Percentiles rank a stretch among this genome's conserved stretches.
phyloP scores from a whole-genome alignment of 2,888 invertebrate genomes.

The Netelia fuscicornis region DNA sequence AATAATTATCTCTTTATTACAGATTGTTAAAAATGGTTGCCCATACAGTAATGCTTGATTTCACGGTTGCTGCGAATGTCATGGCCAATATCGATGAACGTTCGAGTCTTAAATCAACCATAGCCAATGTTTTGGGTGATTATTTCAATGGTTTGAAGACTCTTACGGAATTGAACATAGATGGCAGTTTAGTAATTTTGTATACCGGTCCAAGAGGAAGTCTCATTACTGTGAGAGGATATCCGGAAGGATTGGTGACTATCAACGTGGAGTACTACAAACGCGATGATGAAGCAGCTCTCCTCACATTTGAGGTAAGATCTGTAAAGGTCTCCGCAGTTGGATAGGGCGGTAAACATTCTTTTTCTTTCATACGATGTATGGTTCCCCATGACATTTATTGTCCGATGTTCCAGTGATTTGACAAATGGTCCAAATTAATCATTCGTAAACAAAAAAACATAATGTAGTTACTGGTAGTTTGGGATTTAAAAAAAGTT shows the following conservation, averaged over 20 bases:
- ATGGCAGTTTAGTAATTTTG: constrained; percentile 90
- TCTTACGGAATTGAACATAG: constrained; percentile 88
- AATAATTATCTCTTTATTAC: background rate
- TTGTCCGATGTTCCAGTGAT: background rate
- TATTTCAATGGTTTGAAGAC: constrained; percentile 90
- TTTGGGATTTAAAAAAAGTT: constrained; percentile 1
- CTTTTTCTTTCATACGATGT: constrained; percentile 20
- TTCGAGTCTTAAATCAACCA: constrained; percentile 88
- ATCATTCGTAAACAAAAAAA: constrained; percentile 11
- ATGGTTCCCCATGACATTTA: constrained; percentile 21
- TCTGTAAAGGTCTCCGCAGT: background rate
- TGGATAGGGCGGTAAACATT: background rate
- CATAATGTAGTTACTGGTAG: constrained; percentile 1
- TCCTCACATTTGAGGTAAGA: constrained; percentile 92
- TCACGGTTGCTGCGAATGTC: constrained; percentile 90
- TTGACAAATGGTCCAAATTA: background rate
- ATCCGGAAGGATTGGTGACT: constrained; percentile 91
- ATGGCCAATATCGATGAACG: constrained; percentile 89
- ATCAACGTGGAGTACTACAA: constrained; percentile 94
- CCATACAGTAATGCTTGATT: constrained; percentile 92
- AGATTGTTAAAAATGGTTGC: constrained; percentile 88
- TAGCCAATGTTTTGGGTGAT: constrained; percentile 90
- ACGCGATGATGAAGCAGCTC: constrained; percentile 90
- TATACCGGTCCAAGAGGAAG: constrained; percentile 90
- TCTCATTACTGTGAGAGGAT: constrained; percentile 90